A percentile compares a stretch with the other conserved stretches of the same genome.
These are phyloP conservation scores for Cardinalis cardinalis DNA, from an alignment of 2,113 vertebrate species.

Conservation along the genomic window DNA sequence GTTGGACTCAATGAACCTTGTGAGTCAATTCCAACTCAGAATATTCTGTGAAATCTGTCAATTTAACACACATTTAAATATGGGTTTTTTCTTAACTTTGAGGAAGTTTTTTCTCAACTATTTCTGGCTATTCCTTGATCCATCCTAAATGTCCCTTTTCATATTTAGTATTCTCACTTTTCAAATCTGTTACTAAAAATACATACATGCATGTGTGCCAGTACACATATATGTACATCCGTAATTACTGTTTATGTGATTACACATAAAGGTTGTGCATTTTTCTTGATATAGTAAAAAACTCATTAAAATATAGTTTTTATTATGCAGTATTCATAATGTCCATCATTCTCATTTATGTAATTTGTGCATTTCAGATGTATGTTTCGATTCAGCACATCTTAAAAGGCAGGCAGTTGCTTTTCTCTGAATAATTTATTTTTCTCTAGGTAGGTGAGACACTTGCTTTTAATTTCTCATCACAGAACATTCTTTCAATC, in stretches of 20 bases:
- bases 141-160: background rate
- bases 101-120: background rate
- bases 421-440: background rate
- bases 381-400: background rate
- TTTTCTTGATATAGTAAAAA: background rate
- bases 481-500: background rate
- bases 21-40: background rate
- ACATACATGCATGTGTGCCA: background rate
- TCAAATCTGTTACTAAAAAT: background rate
- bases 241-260: background rate
- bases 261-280: background rate
- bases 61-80: background rate
- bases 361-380: background rate
- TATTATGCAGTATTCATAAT: background rate
- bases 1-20: fast-evolving
- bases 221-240: background rate
- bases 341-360: background rate
- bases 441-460: background rate
- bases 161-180: background rate
- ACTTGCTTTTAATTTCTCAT: background rate
- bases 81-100: background rate
- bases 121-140: background rate
- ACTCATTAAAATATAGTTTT: background rate
- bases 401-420: background rate
- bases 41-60: background rate